Base-by-base conservation (phyloP, 2,888 invertebrate species). In the Carabus problematicus region DNA sequence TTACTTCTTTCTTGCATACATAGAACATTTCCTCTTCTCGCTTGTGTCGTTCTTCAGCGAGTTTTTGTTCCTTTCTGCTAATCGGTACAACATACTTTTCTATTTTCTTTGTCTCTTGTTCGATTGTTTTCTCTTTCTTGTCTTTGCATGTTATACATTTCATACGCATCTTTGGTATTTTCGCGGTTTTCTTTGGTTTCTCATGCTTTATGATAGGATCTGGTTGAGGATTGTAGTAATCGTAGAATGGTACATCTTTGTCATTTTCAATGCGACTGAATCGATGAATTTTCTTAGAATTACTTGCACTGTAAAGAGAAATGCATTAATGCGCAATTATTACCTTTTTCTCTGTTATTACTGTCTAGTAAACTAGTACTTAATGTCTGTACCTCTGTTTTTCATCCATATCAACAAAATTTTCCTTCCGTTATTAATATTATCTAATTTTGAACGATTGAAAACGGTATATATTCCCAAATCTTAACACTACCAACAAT, bases 1-100 rank as follows among this genome's bases (percentile, higher is more conserved):
- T 52, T 8, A 74, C 71, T n/a, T 75, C 75, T 60, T 76, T 77
- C 62, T 78, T 75, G 71, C 80, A 80, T 64, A 79, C 78, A 39
- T 74, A 74, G 8, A 73, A 60, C 16, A 72, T 63, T 45, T 73
- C 71, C 54, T 75, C 74, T 7, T 72, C 72, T 52, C 76, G 76
- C 49, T 74, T 67, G 3, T 73, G 70, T 29, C 76, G 72, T 47
- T 76, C 76, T 45, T 72, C 72, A 55, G 74, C 73, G 8, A 68
- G 72, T 16, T 70, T 70, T 66, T 70, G 66, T 42, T 75, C 72
- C 39, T 75, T 75, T 60, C 75, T 76, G 0, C 75, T 73, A 62
- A 74, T 74, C 0, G 76, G 76, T 1, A 72, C 63, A 2, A 73
- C 59, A 69, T 77, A 80, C 64, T 75, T 75, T n/a, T 62, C 56